phyloP scores from a whole-genome alignment of 2,888 invertebrate species.

The Tanaodytes sp. region DNA sequence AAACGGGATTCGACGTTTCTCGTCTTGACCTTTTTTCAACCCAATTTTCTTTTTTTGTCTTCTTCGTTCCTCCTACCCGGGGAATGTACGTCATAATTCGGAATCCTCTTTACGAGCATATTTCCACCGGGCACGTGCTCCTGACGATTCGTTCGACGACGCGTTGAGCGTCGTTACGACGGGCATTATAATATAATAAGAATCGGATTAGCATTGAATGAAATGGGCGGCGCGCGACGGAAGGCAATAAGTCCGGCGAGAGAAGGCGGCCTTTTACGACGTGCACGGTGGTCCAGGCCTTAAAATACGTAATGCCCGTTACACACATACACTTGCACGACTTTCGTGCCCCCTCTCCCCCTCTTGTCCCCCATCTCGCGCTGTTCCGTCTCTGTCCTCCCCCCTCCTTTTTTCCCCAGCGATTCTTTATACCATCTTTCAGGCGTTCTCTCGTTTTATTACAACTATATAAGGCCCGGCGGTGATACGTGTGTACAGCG shows the following conservation, averaged over 20 bases:
- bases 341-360: constrained; percentile 8
- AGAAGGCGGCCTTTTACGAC: constrained; percentile 55
- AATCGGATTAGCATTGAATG: constrained; percentile 73
- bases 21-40: constrained; percentile 13
- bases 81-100: constrained; percentile 31
- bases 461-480: too few species aligned
- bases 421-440: too few species aligned
- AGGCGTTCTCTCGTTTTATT: too few species aligned
- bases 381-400: neutral
- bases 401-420: too few species aligned
- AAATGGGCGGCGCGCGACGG: constrained; percentile 67
- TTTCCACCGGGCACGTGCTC: constrained; percentile 57
- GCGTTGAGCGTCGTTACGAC: constrained; percentile 58
- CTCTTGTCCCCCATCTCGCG: neutral
- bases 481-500: too few species aligned
- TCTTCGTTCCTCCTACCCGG: constrained; percentile 7
- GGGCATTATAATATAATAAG: constrained; percentile 72
- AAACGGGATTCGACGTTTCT: too few species aligned
- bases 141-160: constrained; percentile 57
- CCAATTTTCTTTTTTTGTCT: too few species aligned
- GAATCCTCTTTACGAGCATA: constrained; percentile 43
- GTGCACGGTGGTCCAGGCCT: constrained; percentile 53
- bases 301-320: constrained; percentile 38
- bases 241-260: constrained; percentile 61
- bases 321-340: constrained; percentile 40